Base-by-base conservation (phyloP, 2,888 invertebrate species). In the Thecocarcelia acutangulata region DNA sequence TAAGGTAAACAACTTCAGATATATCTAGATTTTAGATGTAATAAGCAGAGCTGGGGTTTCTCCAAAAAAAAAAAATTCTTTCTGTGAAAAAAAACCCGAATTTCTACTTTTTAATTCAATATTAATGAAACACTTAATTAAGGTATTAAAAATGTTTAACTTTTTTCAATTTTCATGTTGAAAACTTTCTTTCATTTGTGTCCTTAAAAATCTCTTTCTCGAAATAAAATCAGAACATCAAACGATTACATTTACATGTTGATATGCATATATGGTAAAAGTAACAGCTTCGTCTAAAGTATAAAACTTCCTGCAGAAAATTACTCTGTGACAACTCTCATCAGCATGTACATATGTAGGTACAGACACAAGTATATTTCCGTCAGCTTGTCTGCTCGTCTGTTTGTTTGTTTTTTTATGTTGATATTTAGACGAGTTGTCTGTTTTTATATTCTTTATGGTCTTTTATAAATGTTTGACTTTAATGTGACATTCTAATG, bases 401-500 rank as follows among this genome's bases (percentile, higher is more conserved):
- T 21, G 73, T 61, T 13, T 64, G 21, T 63, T 17, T 13, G 17
- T 37, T 46, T 19, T n/a, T 42, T 52, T 54, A 15, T 54, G 2
- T 37, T 21, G 21, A 46, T 61, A 50, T 63, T 21, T 40, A 15
- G 56, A 24, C 15, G 24, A 50, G 52, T 52, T 59, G 68, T 17
- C n/a, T 61, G 6, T 52, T 66, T 76, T 46, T 61, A 46, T 69
- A 58, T 75, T 21, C 40, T 63, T 33, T 58, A 48, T 63, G 42
- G 28, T 64, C 40, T 54, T 40, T 50, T 66, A 56, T 48, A 75
- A 64, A 75, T 80, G 66, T 66, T 72, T 80, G 76, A 80, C 72
- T 72, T 76, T 72, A 80, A 80, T 76, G 76, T 68, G 80, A 80
- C 76, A 68, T 72, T 72, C 76, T 76, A 46, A 68, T 76, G 76